These are phyloP conservation scores for Tetragnatha versicolor DNA, from an alignment of 1,140 invertebrate species.

Conservation along the genomic window DNA sequence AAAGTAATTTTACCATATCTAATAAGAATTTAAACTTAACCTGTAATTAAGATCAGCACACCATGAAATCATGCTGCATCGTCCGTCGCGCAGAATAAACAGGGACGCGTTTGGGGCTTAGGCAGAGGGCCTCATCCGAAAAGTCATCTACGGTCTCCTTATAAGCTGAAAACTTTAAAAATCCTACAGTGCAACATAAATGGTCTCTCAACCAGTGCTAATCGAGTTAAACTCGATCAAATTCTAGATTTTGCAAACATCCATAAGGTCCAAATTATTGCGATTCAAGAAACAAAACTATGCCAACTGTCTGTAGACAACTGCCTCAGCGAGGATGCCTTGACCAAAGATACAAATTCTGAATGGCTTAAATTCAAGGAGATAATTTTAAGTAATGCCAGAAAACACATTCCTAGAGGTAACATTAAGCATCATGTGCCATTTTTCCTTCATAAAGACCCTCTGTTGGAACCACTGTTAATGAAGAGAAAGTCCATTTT, in stretches of 20 bases:
- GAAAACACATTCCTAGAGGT: background rate
- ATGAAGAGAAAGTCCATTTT: background rate
- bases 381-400: background rate
- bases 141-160: background rate
- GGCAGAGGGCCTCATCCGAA: background rate
- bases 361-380: background rate
- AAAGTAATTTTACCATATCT: too few species aligned
- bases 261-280: slow-evolving; percentile 17
- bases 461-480: background rate
- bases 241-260: background rate
- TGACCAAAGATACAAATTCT: background rate
- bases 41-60: too few species aligned
- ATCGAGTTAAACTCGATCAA: slow-evolving; percentile 14
- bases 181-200: slow-evolving; percentile 21
- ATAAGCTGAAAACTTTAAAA: background rate
- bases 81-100: slow-evolving; percentile 5
- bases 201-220: background rate
- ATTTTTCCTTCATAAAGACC: background rate
- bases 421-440: background rate
- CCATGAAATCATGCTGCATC: too few species aligned
- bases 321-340: background rate
- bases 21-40: too few species aligned
- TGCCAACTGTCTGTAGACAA: background rate
- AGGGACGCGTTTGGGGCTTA: background rate
- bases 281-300: slow-evolving; percentile 28